Conservation (phyloP, 1,140 invertebrate species). For the Myzus persicae region DNA sequence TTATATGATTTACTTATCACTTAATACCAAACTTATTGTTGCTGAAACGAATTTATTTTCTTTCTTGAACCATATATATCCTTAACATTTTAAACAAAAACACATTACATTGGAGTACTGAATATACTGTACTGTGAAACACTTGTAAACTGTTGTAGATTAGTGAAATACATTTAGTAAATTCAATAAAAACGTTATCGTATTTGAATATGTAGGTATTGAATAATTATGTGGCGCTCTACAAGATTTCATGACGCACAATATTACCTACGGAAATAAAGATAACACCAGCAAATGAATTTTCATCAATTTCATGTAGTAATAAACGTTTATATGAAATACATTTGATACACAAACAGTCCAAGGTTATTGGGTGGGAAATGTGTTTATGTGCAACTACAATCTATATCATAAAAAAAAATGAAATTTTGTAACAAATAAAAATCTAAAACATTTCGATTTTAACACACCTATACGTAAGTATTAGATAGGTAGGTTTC, state of each 20-base stretch:
- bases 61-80: not conserved
- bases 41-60: not conserved
- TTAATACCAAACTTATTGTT: not conserved
- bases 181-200: not conserved
- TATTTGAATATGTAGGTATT: not conserved
- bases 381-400: no score
- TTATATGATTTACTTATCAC: no score
- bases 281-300: not conserved
- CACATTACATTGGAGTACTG: not conserved
- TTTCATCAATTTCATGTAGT: not conserved
- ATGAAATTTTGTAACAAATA: not conserved
- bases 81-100: not conserved
- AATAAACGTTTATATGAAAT: not conserved
- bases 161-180: not conserved
- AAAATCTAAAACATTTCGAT: not conserved
- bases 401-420: not conserved
- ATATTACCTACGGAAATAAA: not conserved
- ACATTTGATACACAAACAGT: not conserved
- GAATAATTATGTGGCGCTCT: no score
- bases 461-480: not conserved
- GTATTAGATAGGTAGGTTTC: no score
- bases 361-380: not conserved
- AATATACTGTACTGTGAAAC: not conserved
- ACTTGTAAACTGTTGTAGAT: not conserved
- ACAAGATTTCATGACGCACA: not conserved